Evolutionary conservation across 1,140 invertebrate genomes (phyloP).

Genomic region (Drosophila busckii): DNA sequence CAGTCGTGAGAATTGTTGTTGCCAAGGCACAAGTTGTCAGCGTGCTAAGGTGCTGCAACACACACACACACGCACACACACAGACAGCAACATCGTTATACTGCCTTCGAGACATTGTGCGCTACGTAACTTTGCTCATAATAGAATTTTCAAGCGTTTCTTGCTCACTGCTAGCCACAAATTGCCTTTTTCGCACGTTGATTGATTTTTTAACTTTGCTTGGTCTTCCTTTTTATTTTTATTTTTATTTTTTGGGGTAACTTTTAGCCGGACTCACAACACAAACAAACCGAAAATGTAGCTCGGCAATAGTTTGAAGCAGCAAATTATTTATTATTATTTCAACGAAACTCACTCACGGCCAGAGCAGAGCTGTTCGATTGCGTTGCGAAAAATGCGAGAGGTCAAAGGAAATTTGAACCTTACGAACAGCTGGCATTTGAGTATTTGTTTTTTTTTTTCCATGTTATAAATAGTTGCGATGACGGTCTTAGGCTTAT

Average conservation of each 20-base stretch:
- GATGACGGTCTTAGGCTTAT: constrained; percentile 27
- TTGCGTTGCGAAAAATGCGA: constrained; percentile 35
- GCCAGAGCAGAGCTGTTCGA: constrained; percentile 18
- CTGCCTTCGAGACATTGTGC: constrained; percentile 19
- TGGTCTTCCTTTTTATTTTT: constrained; percentile 5
- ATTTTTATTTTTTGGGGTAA: background rate
- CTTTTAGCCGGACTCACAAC: constrained; percentile 23
- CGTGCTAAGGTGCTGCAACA: constrained; percentile 23
- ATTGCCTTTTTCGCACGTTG: constrained; percentile 74
- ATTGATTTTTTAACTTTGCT: constrained; percentile 72
- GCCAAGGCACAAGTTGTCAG: constrained; percentile 41
- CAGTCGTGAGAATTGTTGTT: background rate
- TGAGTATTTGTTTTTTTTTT: background rate
- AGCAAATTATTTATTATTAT: constrained; percentile 66
- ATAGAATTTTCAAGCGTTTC: constrained; percentile 65
- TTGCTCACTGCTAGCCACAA: constrained; percentile 40
- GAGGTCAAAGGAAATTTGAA: constrained; percentile 29
- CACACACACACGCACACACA: constrained; percentile 5
- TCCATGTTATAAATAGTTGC: constrained; percentile 2
- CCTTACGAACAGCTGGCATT: constrained; percentile 17
- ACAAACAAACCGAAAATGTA: background rate
- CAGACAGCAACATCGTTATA: constrained; percentile 1
- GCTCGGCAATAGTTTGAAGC: constrained; percentile 43
- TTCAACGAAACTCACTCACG: constrained; percentile 49
- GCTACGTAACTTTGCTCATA: constrained; percentile 61